Percentiles rank a stretch among this genome's conserved stretches.
phyloP scores from a whole-genome alignment of 2,113 vertebrate species.

The Ivindomyrus marchei region DNA sequence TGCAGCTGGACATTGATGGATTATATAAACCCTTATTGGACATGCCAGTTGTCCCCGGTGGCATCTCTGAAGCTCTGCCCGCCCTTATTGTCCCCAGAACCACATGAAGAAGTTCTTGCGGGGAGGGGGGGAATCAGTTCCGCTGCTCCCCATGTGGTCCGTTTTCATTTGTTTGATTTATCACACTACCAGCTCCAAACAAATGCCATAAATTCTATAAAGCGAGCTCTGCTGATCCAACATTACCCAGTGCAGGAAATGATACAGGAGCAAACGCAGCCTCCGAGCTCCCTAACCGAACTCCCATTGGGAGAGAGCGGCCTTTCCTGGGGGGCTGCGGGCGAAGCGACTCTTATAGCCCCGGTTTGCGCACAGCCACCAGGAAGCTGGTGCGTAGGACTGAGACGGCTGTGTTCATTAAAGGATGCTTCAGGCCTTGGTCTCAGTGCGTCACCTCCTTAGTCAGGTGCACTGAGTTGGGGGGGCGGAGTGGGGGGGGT shows the following conservation, averaged over 20 bases:
- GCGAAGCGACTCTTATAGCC: background rate
- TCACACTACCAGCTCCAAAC: background rate
- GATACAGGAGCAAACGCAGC: background rate
- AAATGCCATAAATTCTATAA: conserved; percentile 15
- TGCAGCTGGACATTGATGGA: background rate
- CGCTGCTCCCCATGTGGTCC: background rate
- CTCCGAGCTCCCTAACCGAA: background rate
- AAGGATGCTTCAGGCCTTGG: background rate
- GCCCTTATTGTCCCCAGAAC: background rate
- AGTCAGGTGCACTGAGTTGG: background rate
- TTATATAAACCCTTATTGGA: background rate
- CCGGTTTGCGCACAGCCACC: background rate
- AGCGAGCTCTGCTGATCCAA: background rate
- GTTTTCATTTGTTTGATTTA: conserved; percentile 18
- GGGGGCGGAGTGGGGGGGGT: background rate
- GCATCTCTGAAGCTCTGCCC: background rate
- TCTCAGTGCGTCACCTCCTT: background rate
- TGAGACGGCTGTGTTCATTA: background rate
- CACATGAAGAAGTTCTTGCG: background rate
- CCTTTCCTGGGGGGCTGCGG: background rate
- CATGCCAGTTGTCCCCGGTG: background rate
- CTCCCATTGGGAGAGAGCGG: background rate
- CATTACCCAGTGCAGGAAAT: background rate
- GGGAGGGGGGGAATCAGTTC: background rate
- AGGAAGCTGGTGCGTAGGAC: background rate